Base-by-base conservation (phyloP, 1,140 invertebrate genomes). In the Drosophila insularis region DNA sequence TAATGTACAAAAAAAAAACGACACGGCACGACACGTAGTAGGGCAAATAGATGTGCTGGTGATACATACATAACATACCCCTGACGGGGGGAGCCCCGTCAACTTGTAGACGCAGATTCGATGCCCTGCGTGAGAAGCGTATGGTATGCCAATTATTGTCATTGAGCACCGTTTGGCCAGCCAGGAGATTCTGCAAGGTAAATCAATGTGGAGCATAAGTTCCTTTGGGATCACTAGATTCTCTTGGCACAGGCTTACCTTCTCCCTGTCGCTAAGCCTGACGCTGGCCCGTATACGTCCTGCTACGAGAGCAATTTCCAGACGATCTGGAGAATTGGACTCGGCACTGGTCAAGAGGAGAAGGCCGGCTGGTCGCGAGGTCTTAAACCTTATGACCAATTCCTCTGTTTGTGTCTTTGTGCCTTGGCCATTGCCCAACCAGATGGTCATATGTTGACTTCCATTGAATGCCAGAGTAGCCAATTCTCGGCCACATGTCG, bases 61-160 rank as follows among this genome's bases (percentile, higher is more conserved):
- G 93, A 94, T 94, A 94, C 93, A 94, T 94, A 94, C 93, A 93
- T 93, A 93, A 94, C 94, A 94, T 95, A 98, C 98, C 96, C 94
- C 95, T 94, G 71, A 97, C 94, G 70, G 96, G 94, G 68, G 95
- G 92, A 85, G 96, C 95, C 77, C 95, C 94, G 93, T 99, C 98
- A 66, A 98, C 94, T 92, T 96, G 95, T 46, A 99, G 94, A 80
- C 96, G 95, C 43, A 99, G 93, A 87, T 95, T 95, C 7, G 95
- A 95, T 1, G 97, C 97, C 79, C 97, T 94, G 63, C 98, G 94
- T 1, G 96, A 96, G 81, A 99, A 96, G 46, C 95, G 94, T 23
- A 98, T 94, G 2, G 97, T 97, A 92, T 99, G 98, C 98, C 98
- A 99, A 90, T 96, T 95, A 90, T 98, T 97, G 91, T 99, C 98